Evolutionary conservation across 2,888 invertebrate genomes (phyloP).

Genomic region (Drosophila colorata): DNA sequence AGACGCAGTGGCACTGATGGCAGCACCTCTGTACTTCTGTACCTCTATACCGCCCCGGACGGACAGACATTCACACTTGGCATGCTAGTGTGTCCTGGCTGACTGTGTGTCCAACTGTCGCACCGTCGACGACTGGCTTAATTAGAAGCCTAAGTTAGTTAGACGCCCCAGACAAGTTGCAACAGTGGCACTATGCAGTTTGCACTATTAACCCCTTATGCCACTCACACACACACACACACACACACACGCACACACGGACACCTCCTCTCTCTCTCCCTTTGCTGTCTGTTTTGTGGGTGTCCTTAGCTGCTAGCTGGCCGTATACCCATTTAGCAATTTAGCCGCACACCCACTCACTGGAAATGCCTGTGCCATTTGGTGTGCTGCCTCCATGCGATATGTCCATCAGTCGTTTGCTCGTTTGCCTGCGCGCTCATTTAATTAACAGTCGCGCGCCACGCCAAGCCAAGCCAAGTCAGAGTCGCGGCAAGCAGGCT

Average conservation of each 20-base stretch:
- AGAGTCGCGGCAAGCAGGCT: too few species aligned
- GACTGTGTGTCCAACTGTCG: slow-evolving; percentile 37
- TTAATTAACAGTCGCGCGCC: slow-evolving; percentile 83
- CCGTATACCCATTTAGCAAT: slow-evolving; percentile 81
- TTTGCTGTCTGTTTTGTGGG: slow-evolving; percentile 50
- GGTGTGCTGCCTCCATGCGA: slow-evolving; percentile 54
- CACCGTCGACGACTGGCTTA: slow-evolving; percentile 53
- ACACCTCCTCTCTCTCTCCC: background rate
- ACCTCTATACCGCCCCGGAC: background rate
- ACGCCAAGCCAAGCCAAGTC: slow-evolving; percentile 45
- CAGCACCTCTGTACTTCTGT: too few species aligned
- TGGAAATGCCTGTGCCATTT: slow-evolving; percentile 34
- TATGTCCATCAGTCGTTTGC: slow-evolving; percentile 82
- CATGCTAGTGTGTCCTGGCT: slow-evolving; percentile 36
- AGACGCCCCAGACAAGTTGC: slow-evolving; percentile 53
- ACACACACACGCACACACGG: too few species aligned
- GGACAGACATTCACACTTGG: slow-evolving; percentile 70
- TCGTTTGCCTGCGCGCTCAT: slow-evolving; percentile 83
- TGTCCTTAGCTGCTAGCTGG: slow-evolving; percentile 62
- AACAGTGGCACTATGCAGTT: slow-evolving; percentile 74
- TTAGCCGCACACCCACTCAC: slow-evolving; percentile 82
- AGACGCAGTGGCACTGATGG: slow-evolving; percentile 29
- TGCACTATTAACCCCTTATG: slow-evolving; percentile 80
- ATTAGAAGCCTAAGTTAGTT: slow-evolving; percentile 75
- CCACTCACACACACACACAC: slow-evolving; percentile 33